A percentile compares a stretch with the other conserved stretches of the same genome.
Evolutionary conservation across 2,888 invertebrate genomes (phyloP).

Genomic region (Drosophila limbata): DNA sequence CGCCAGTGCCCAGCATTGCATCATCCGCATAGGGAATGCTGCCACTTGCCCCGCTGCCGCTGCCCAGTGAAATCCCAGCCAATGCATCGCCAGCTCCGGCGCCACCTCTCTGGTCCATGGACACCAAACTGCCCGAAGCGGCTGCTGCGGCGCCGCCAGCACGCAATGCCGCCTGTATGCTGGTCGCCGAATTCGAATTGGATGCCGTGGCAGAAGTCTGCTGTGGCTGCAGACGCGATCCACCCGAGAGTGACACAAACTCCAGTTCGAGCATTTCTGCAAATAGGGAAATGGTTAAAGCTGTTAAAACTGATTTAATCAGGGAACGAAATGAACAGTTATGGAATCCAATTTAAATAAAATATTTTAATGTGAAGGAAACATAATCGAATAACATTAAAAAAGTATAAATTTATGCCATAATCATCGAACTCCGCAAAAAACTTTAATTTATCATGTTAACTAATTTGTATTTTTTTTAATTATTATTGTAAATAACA

Average conservation of each 20-base stretch:
- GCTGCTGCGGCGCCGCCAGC: slow-evolving; percentile 53
- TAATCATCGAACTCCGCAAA: too few relatives aligned
- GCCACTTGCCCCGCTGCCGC: slow-evolving; percentile 76
- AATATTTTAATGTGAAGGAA: too few relatives aligned
- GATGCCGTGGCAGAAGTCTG: slow-evolving; percentile 67
- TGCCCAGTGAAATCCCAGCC: slow-evolving; percentile 66
- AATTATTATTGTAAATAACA: too few relatives aligned
- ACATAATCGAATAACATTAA: too few relatives aligned
- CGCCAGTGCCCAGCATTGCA: slow-evolving; percentile 56
- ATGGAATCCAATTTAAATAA: too few relatives aligned
- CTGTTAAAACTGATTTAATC: not conserved
- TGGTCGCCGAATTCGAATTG: slow-evolving; percentile 83
- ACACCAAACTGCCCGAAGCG: slow-evolving; percentile 56
- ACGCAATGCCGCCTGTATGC: slow-evolving; percentile 78
- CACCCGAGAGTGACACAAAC: slow-evolving; percentile 80
- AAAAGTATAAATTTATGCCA: too few relatives aligned
- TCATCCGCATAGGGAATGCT: slow-evolving; percentile 77
- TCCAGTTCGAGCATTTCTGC: slow-evolving; percentile 84
- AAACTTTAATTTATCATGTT: too few relatives aligned
- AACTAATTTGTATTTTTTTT: too few relatives aligned
- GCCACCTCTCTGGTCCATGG: slow-evolving; percentile 74
- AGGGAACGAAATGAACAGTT: too few relatives aligned
- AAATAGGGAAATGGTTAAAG: not conserved
- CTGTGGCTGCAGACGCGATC: slow-evolving; percentile 65
- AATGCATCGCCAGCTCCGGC: slow-evolving; percentile 47